Base-by-base conservation (phyloP, 2,113 vertebrate genomes). In the Alethe castanea region DNA sequence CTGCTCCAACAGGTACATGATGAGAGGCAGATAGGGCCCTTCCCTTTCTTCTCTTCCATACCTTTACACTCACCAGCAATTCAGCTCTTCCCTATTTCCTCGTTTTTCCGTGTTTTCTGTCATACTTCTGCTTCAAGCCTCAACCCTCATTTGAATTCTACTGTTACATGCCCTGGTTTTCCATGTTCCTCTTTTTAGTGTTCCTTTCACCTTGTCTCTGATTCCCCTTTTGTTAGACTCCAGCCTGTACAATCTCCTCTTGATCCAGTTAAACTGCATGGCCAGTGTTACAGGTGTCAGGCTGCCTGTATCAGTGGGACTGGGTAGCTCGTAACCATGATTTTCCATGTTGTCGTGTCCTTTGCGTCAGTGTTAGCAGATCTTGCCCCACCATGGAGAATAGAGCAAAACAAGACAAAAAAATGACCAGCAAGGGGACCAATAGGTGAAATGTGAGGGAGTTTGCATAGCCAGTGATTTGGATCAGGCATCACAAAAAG, bases 131-230 rank as follows among this genome's bases (percentile, higher is more conserved):
- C 52, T 95, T 86, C 65, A 81, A 90, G 11, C 71, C 62, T 93
- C 47, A 70, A 81, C 67, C 8, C 8, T 70, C 64, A 45, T 86
- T 94, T 73, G 45, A 77, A 54, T 88, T 92, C 45, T 81, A 8
- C 64, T 59, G 60, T 93, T 82, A 64, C 81, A 78, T 11, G 2
- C 77, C 42, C 23, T 92, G 56, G 24, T 91, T 94, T 91, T 88
- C 60, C 77, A 60, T 89, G 53, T 89, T 86, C 17, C n/a, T 86
- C 90, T 86, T 90, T 67, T 69, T 61, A 92, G 61, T 94, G 72
- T 94, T 91, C 71, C 45, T 81, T 76, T 94, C 89, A 71, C 65
- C 23, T 65, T 90, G 88, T 94, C 82, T 93, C 77, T 87, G 87
- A 40, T 57, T 87, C 19, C 19, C 24, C 44, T 72, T 94, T 86